Conservation (phyloP, 2,888 invertebrate genomes). For the Ypsolopha sequella region DNA sequence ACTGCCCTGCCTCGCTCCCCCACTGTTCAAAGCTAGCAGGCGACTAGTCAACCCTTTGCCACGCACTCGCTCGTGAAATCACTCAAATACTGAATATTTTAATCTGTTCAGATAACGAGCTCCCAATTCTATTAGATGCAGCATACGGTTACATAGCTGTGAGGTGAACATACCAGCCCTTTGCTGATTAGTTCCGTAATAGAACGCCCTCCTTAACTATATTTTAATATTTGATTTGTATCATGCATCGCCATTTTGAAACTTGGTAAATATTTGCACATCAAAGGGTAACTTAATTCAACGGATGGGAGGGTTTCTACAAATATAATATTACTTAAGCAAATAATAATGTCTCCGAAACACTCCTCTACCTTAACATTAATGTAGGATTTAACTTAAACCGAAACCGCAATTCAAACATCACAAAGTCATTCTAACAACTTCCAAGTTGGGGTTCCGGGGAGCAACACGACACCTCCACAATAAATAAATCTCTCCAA, state of each 20-base stretch:
- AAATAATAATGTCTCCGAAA: too few relatives aligned
- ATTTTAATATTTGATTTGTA: not conserved
- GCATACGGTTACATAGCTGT: slow-evolving; percentile 38
- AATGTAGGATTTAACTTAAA: not conserved
- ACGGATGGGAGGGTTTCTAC: too few relatives aligned
- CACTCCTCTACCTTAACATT: too few relatives aligned
- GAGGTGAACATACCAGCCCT: slow-evolving; percentile 43
- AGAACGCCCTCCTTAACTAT: not conserved
- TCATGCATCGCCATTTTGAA: not conserved
- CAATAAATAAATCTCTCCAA: slow-evolving; percentile 18
- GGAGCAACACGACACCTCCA: slow-evolving; percentile 5
- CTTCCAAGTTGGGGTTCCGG: not conserved
- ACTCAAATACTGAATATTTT: slow-evolving; percentile 72
- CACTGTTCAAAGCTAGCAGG: slow-evolving; percentile 62
- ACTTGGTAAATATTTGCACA: not conserved
- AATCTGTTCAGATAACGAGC: slow-evolving; percentile 71
- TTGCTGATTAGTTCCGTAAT: slow-evolving; percentile 2
- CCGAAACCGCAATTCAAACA: not conserved
- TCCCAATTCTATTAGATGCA: slow-evolving; percentile 70
- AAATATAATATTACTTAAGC: too few relatives aligned
- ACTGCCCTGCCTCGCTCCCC: not conserved
- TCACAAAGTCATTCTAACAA: not conserved
- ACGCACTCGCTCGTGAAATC: slow-evolving; percentile 70
- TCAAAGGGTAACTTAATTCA: too few relatives aligned
- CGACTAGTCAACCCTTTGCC: slow-evolving; percentile 70